Base-by-base conservation (phyloP, 2,113 vertebrate genomes). In the Pterophyllum scalare region DNA sequence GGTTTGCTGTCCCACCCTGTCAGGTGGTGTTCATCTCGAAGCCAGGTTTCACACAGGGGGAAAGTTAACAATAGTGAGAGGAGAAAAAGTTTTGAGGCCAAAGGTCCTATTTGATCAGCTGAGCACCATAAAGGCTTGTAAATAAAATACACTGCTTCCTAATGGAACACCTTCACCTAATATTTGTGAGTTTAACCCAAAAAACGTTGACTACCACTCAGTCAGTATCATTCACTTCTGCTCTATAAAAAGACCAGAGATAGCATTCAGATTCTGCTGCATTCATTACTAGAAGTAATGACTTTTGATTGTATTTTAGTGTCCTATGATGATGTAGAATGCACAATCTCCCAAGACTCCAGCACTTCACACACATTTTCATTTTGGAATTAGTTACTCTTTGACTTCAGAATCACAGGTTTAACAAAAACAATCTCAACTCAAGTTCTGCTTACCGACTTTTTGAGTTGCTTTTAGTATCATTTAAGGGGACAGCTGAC, bases 21-120 rank as follows among this genome's bases (percentile, higher is more conserved):
- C 90, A 90, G 91, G 87, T 83, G 79, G 84, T 19, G 33, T 82
- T 77, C 82, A 90, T 92, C 86, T 88, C 84, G 81, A 84, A 81
- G 88, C 56, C 78, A 91, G 70, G 77, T 82, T 90, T 85, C 82
- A 79, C 81, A 76, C 38, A 26, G 20, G 77, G 75, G 80, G 59
- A 28, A 81, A 20, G 83, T 81, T 82, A 79, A 77, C 59, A 22
- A 76, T 70, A 64, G 40, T 12, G 64, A 81, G 38, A 75, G 56
- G 22, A 40, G 83, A 49, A 82, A 54, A 88, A 67, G 40, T 82
- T 86, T 78, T 65, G 59, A 52, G 65, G 49, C 59, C 46, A 59
- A 52, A 65, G 77, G 49, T 19, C 2, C 7, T 56, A 28, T 72
- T 15, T 43, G 57, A 61, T 75, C 58, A 7, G 56, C 3, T 1